phyloP scores from a whole-genome alignment of 2,113 vertebrate species.

The Nothoprocta perdicaria region DNA sequence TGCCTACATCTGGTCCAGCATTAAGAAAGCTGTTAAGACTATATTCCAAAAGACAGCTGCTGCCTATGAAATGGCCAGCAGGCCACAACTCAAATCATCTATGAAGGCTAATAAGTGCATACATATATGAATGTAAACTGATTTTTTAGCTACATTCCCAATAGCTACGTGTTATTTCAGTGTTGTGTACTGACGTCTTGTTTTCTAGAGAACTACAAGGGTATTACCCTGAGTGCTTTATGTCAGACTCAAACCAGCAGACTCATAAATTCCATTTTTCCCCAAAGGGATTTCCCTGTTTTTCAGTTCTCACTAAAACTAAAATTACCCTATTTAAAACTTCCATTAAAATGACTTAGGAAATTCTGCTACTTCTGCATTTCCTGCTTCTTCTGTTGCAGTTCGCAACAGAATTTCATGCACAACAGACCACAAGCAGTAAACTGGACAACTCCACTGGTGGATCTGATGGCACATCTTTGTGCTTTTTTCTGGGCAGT shows the following conservation, averaged over 20 bases:
- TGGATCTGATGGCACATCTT: background rate
- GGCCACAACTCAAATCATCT: rapidly evolving
- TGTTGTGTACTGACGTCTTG: background rate
- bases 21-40: background rate
- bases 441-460: background rate
- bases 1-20: rapidly evolving
- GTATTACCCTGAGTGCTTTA: background rate
- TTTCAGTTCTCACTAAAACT: slow-evolving; percentile 10
- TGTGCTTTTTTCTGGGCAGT: background rate
- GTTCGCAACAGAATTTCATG: background rate
- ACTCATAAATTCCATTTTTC: slow-evolving; percentile 19
- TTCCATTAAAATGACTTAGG: slow-evolving; percentile 8
- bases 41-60: background rate
- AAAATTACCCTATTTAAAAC: slow-evolving; percentile 23
- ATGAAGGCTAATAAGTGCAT: background rate
- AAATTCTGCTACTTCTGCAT: slow-evolving; percentile 55
- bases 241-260: background rate
- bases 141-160: background rate
- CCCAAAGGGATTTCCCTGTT: slow-evolving; percentile 17
- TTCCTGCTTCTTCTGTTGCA: background rate
- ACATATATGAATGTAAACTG: background rate
- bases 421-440: background rate
- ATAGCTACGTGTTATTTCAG: background rate
- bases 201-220: background rate
- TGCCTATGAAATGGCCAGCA: rapidly evolving